phyloP scores from a whole-genome alignment of 2,888 invertebrate genomes.

The Lutraria lutraria region DNA sequence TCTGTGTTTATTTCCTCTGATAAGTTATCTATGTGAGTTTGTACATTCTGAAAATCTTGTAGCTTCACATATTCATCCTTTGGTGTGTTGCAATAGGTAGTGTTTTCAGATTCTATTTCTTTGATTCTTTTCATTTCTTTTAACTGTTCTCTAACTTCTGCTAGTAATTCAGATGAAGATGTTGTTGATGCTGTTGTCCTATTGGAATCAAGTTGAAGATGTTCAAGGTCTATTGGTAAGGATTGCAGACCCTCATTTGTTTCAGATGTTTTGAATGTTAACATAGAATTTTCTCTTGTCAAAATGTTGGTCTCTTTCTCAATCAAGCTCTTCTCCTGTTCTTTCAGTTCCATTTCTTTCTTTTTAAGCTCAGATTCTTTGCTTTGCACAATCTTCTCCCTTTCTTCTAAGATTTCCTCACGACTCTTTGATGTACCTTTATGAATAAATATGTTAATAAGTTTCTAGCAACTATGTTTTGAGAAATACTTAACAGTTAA shows the following conservation, averaged over 20 bases:
- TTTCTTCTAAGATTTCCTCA: constrained; percentile 54
- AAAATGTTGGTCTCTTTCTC: constrained; percentile 57
- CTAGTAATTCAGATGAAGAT: constrained; percentile 59
- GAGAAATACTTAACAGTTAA: too few relatives aligned
- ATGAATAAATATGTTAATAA: background rate
- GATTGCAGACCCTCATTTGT: constrained; percentile 16
- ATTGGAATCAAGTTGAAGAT: constrained; percentile 26
- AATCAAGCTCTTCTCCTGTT: constrained; percentile 56
- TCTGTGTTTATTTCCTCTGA: constrained; percentile 64
- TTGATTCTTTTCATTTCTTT: constrained; percentile 56
- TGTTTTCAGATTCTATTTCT: constrained; percentile 63
- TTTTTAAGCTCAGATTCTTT: constrained; percentile 58
- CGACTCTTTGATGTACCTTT: constrained; percentile 52
- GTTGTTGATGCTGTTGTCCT: constrained; percentile 55
- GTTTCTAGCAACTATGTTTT: too few relatives aligned
- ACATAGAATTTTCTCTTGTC: constrained; percentile 56
- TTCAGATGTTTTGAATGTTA: constrained; percentile 23
- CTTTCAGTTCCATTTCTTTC: constrained; percentile 55
- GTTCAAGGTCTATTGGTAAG: constrained; percentile 18
- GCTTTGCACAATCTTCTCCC: constrained; percentile 54
- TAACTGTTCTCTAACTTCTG: constrained; percentile 62
- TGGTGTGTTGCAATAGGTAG: constrained; percentile 49
- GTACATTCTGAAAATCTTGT: constrained; percentile 59
- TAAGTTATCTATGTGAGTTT: constrained; percentile 58
- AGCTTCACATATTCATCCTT: constrained; percentile 65